Percentiles rank a stretch among this genome's conserved stretches.
phyloP scores from a whole-genome alignment of 2,113 vertebrate species.

The Heterotilapia buettikoferi region DNA sequence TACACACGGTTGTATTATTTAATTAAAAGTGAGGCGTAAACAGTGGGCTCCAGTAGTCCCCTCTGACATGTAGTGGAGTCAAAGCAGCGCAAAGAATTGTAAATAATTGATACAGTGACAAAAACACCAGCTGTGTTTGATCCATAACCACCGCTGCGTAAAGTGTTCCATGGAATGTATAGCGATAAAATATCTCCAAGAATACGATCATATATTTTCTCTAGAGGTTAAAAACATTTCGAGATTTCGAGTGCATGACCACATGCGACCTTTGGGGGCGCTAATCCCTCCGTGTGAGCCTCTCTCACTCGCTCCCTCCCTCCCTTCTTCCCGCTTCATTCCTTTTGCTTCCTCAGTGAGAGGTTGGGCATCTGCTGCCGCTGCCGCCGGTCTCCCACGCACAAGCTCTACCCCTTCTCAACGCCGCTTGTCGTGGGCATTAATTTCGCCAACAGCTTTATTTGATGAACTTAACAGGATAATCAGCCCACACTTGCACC shows the following conservation, averaged over 20 bases:
- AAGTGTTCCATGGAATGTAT: neutral
- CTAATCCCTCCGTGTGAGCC: neutral
- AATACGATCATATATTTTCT: neutral
- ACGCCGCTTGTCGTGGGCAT: slow-evolving; percentile 16
- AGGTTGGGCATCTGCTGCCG: slow-evolving; percentile 21
- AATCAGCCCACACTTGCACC: slow-evolving; percentile 52
- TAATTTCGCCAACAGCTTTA: slow-evolving; percentile 56
- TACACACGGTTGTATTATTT: neutral
- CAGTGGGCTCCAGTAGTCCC: neutral
- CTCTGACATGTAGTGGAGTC: neutral
- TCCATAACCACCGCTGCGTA: neutral
- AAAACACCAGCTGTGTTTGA: neutral
- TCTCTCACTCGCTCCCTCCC: neutral
- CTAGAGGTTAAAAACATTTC: neutral
- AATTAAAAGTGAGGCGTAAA: neutral
- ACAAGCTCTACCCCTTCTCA: neutral
- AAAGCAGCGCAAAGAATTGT: neutral
- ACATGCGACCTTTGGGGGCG: slow-evolving; percentile 32
- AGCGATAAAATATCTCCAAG: neutral
- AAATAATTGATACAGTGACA: neutral
- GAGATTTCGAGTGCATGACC: neutral
- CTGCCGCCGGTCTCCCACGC: slow-evolving; percentile 4
- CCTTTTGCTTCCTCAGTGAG: slow-evolving; percentile 33
- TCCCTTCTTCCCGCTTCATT: neutral
- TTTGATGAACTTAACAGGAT: slow-evolving; percentile 64